Base-by-base conservation (phyloP, 1,140 invertebrate species). In the Lineus longissimus region DNA sequence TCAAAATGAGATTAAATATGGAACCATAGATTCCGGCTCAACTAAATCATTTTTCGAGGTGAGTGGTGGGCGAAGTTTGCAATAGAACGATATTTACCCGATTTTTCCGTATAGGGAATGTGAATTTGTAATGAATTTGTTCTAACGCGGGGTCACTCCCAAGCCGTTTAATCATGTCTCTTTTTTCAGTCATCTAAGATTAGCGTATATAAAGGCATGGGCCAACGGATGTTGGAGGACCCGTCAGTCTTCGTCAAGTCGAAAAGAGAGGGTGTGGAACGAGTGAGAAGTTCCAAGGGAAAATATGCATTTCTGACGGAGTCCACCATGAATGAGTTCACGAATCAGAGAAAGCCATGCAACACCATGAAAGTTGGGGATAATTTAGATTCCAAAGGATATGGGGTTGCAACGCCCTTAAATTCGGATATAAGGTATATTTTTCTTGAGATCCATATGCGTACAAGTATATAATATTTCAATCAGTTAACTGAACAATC, bases 381-480 rank as follows among this genome's bases (percentile, higher is more conserved):
- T 68, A 91, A 94, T 83, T 86, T 97, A 65, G 94, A 97, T 78
- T 88, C 91, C 25, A 95, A 96, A 81, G 93, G 94, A 63, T 97
- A 96, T 80, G 95, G 94, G 27, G 88, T 97, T 47, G 95, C 93
- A 2, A 96, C 93, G 25, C 89, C 92, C 1, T 86, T 94, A 40
- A 90, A 91, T 65, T 96, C 94, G 4, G 89, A 91, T 11, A 84
- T 96, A 29, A 78, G 76, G 79, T 81, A 51, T 41, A 29, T 27
- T 58, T 36, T 36, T 36, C 33, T 15, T 7, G 6, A 36, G 33
- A n/a, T 36, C 33, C 33, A 36, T 36, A 36, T 36, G 33, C n/a
- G n/a, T n/a, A n/a, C n/a, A n/a, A n/a, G n/a, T n/a, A n/a, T n/a
- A n/a, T n/a, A n/a, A n/a, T n/a, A n/a, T n/a, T n/a, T n/a, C n/a